Evolutionary conservation across 2,888 invertebrate genomes (phyloP), one percentile per base, ranked within the genome.

Genomic region (Chrysopilus asiliformis): DNA sequence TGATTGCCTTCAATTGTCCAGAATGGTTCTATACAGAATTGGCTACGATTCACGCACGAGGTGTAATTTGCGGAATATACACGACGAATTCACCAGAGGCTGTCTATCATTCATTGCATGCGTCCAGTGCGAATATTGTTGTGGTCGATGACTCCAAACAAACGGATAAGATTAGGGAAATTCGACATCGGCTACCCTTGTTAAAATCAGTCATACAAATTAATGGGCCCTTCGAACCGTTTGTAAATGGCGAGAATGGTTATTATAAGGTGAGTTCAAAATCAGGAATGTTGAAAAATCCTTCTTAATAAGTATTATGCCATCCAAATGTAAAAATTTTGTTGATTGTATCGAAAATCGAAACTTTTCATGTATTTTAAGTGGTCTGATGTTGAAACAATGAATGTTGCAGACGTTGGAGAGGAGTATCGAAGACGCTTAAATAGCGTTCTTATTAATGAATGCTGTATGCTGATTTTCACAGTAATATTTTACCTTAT

Each of bases 61-160:
- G 87, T 43, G 74, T 84, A 46, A 79, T 83, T 7, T 77, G 79
- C 31, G 91, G 93, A 40, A 81, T 93, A 53, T 93, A 93, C 64
- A 85, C 89, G 4, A 91, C 91, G 33, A 93, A 91, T 64, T 79
- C 83, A 1, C 66, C 85, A 0, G 89, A 90, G 43, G 83, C 90
- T 0, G 87, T 89, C 55, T 71, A 71, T 50, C 79, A 84, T 59
- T 83, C 86, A 49, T 71, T 84, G 10, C 60, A 70, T 24, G 74
- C 74, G 41, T 82, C 84, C 32, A 65, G 71, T 36, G 79, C 89
- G 10, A 85, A 89, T 60, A 83, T 93, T 50, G 77, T 84, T 45
- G 77, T 86, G 1, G 87, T 90, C 2, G 87, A 93, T 55, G 87
- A 93, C 60, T 71, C 77, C 43, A 79, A 79, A 52, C 90, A 89